Percentiles rank a stretch among this genome's conserved stretches.
Conservation (phyloP, 2,888 invertebrate genomes). For the Neoscelio sp. region DNA sequence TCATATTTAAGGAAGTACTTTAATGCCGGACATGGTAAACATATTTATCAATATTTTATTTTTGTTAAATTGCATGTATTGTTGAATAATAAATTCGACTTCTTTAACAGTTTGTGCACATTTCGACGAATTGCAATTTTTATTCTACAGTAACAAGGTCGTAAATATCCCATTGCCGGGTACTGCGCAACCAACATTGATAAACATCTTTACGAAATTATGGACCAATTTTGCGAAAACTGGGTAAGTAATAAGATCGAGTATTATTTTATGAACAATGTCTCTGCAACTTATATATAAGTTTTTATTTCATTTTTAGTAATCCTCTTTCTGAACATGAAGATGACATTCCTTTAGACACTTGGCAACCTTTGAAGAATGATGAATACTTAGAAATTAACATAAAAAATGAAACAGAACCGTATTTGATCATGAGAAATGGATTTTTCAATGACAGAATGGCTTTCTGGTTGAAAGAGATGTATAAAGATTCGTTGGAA, state of each 20-base stretch:
- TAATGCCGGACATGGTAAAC: neutral
- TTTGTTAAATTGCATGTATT: neutral
- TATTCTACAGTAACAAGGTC: slow-evolving; percentile 81
- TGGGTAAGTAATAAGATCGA: slow-evolving; percentile 77
- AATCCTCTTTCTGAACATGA: slow-evolving; percentile 81
- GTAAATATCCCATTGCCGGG: slow-evolving; percentile 77
- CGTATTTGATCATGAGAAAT: neutral
- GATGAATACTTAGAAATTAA: slow-evolving; percentile 75
- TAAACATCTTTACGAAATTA: slow-evolving; percentile 81
- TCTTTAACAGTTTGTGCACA: slow-evolving; percentile 84
- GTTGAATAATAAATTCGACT: no score
- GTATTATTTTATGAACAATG: no score
- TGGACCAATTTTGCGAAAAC: slow-evolving; percentile 84
- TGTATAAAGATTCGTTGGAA: no score
- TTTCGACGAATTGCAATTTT: slow-evolving; percentile 83
- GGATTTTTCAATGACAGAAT: slow-evolving; percentile 23
- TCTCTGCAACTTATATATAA: no score
- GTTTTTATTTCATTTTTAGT: slow-evolving; percentile 72
- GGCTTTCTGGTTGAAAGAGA: slow-evolving; percentile 1
- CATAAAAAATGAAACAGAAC: neutral
- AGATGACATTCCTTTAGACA: slow-evolving; percentile 72
- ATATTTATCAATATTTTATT: neutral
- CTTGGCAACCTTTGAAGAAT: slow-evolving; percentile 80
- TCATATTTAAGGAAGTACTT: neutral
- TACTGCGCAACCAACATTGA: slow-evolving; percentile 78